phyloP scores from a whole-genome alignment of 1,140 invertebrate genomes.

The Drosophila nigrodunni region DNA sequence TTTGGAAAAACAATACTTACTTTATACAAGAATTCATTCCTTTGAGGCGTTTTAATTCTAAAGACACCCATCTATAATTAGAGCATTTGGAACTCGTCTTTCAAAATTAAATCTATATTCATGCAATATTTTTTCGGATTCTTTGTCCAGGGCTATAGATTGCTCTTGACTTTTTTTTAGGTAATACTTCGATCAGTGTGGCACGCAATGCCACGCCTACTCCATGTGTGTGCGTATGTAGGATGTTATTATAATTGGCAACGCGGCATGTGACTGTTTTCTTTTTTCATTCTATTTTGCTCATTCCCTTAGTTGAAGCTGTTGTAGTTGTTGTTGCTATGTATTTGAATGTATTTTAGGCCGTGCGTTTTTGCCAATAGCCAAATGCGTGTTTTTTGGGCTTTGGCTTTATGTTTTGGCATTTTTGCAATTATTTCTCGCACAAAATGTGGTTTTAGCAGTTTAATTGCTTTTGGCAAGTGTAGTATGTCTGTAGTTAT shows the following conservation, averaged over 20 bases:
- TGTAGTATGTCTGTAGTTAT: conserved; percentile 71
- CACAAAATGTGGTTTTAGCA: conserved; percentile 83
- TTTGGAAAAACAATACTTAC: no score
- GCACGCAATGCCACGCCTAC: conserved; percentile 27
- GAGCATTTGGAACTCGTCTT: neutral
- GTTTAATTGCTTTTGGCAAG: conserved; percentile 82
- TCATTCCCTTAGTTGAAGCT: no score
- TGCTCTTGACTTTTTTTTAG: conserved; percentile 74
- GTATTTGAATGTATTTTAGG: conserved; percentile 26
- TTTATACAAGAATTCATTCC: no score
- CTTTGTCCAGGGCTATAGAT: conserved; percentile 37
- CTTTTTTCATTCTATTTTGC: conserved; percentile 13
- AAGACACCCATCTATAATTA: neutral
- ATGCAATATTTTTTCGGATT: conserved; percentile 17
- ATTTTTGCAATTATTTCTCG: conserved; percentile 83
- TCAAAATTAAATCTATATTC: neutral
- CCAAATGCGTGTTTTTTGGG: conserved; percentile 68
- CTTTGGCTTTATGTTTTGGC: conserved; percentile 81
- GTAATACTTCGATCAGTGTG: conserved; percentile 64
- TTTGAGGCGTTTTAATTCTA: no score
- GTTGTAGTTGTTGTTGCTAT: conserved; percentile 33
- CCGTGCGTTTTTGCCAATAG: conserved; percentile 41
- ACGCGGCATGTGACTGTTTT: conserved; percentile 37
- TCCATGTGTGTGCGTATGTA: neutral
- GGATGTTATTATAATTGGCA: conserved; percentile 51